Evolutionary conservation across 2,888 invertebrate genomes (phyloP), one percentile per base, ranked within the genome.

Genomic region (Matsumyia berberina): DNA sequence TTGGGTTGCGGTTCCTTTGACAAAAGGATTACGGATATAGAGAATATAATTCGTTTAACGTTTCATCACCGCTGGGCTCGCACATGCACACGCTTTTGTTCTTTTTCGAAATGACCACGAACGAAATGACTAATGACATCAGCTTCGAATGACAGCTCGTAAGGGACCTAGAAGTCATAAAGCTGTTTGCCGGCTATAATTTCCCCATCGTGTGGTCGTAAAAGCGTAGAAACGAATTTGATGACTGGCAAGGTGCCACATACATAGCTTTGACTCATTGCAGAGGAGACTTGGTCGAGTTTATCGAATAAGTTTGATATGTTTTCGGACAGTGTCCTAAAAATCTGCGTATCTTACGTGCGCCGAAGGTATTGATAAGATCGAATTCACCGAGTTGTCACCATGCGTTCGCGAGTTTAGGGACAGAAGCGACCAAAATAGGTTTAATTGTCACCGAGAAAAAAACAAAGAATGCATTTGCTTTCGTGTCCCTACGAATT

Each of bases 121-220:
- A 64, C 64, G 29, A 69, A 67, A 80, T 69, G 80, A 74, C 39
- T 67, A 78, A 73, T 78, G 82, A 78, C 72, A 73, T 83, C 46
- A 55, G 62, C 39, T 49, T 62, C 49, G 60, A 60, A 67, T 33
- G 62, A 66, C 44, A 51, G 19, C 58, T 67, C 77, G 72, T 67
- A 44, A 57, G 64, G 35, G 64, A 35, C 44, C 19, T 6, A 17
- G 39, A 24, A 53, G 37, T 39, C 57, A 76, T 76, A 82, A 82
- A 77, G 57, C 58, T 81, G 49, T 44, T 51, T 66, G 8, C 31
- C 37, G 35, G 60, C 72, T 55, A 60, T 60, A 60, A 72, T 72
- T 60, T 77, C 82, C 53, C 19, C 33, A 44, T 70, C 64, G 49
- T 57, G 17, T 42, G 29, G 17, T 64, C 76, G 19, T 70, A 58